phyloP scores from a whole-genome alignment of 2,888 invertebrate genomes.

The Drosophila yooni region DNA sequence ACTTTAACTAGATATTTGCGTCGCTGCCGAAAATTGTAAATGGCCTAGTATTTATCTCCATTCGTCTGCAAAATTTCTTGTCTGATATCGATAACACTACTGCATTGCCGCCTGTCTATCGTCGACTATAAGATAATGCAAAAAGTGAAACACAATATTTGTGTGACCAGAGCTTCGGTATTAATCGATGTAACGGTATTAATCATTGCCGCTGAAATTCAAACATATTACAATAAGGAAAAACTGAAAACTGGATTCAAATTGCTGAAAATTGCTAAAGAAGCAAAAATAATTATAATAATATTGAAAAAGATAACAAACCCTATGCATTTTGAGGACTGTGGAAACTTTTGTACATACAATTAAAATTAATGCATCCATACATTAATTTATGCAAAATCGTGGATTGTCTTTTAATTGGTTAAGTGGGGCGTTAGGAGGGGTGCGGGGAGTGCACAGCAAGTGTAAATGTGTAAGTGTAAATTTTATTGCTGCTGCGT shows the following conservation, averaged over 20 bases:
- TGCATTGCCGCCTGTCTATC: no score
- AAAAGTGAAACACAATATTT: no score
- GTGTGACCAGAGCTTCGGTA: background rate
- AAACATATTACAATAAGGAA: background rate
- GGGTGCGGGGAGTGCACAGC: background rate
- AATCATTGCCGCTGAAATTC: no score
- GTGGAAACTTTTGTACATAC: background rate
- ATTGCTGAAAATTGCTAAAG: constrained; percentile 1
- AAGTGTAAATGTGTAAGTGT: background rate
- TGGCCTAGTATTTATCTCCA: background rate
- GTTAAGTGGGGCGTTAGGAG: background rate
- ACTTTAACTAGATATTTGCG: constrained; percentile 46
- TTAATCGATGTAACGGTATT: no score
- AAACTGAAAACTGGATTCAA: background rate
- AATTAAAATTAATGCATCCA: background rate
- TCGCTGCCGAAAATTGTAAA: constrained; percentile 26
- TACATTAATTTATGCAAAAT: background rate
- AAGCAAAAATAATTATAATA: background rate
- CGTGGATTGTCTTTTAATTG: background rate
- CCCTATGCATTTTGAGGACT: background rate
- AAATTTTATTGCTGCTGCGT: background rate
- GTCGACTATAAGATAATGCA: constrained; percentile 47
- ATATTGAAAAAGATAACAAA: background rate
- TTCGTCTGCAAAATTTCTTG: background rate
- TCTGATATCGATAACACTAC: constrained; percentile 14